A percentile compares a stretch with the other conserved stretches of the same genome.
Conservation (phyloP, 2,797 vertebrate species). For the Cephalopachus bancanus region DNA sequence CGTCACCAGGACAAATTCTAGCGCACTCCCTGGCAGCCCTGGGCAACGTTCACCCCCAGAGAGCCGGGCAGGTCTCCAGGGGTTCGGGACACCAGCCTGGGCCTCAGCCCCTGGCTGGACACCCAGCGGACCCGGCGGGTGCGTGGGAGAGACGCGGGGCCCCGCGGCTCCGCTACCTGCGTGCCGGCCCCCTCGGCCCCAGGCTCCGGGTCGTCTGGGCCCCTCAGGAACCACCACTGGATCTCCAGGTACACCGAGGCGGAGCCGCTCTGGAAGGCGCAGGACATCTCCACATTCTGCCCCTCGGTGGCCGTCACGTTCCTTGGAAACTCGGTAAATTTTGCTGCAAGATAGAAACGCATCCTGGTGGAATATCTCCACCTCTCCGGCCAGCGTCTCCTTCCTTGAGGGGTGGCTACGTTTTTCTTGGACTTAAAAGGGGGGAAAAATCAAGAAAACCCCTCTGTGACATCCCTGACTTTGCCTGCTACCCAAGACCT, state of each 20-base stretch:
- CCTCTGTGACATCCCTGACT: background rate
- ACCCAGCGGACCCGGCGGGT: background rate
- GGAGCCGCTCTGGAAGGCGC: conserved; percentile 96
- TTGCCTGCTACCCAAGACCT: background rate
- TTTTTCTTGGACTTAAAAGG: background rate
- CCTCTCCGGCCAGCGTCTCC: background rate
- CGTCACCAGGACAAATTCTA: background rate
- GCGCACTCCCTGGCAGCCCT: background rate
- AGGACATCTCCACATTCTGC: conserved; percentile 98
- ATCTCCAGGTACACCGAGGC: conserved; percentile 97
- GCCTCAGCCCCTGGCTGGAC: background rate
- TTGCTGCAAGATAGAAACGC: conserved; percentile 91
- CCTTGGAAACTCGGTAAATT: conserved; percentile 96
- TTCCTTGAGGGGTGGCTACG: background rate
- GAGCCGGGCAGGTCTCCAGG: no score
- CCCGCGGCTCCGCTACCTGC: conserved; percentile 89
- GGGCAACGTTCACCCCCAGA: background rate
- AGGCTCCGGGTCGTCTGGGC: conserved; percentile 91
- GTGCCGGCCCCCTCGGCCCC: conserved; percentile 91
- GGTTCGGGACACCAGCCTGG: background rate
- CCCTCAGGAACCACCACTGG: conserved; percentile 97
- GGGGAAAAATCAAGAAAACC: background rate
- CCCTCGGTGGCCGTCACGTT: conserved; percentile 96
- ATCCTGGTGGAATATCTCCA: conserved; percentile 38
- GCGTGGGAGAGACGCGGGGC: background rate